Conservation (phyloP, 2,797 vertebrate genomes). For the Neomorphus geoffroyi region DNA sequence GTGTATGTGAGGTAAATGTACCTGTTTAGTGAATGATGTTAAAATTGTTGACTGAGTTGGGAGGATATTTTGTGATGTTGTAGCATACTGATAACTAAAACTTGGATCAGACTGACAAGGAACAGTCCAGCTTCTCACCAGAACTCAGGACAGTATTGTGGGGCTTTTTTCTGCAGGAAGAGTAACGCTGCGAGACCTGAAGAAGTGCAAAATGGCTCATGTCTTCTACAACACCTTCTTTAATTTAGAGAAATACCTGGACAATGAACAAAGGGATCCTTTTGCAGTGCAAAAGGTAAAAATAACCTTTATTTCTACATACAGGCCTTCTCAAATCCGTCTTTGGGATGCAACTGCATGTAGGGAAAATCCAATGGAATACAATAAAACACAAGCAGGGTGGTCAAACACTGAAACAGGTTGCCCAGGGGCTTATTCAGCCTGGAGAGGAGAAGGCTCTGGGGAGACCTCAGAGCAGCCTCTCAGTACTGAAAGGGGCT, state of each 20-base stretch:
- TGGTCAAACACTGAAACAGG: not conserved
- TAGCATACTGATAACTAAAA: not conserved
- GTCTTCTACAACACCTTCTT: constrained; percentile 99
- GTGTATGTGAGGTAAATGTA: not conserved
- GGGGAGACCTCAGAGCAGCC: too few species aligned
- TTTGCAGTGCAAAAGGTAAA: constrained; percentile 98
- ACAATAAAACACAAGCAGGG: not conserved
- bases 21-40: not conserved
- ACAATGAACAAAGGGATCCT: constrained; percentile 98
- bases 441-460: too few species aligned
- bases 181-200: constrained; percentile 93
- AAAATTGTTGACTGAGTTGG: not conserved
- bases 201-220: constrained; percentile 95
- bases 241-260: constrained; percentile 98
- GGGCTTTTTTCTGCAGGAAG: constrained; percentile 78
- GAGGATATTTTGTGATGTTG: not conserved
- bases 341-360: not conserved
- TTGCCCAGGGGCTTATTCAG: not conserved
- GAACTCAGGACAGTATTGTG: not conserved
- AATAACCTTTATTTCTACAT: not conserved
- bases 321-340: not conserved
- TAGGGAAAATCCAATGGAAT: not conserved
- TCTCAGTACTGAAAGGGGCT: too few species aligned
- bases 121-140: not conserved
- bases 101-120: not conserved